These are phyloP conservation scores for Phalacrocorax aristotelis DNA, from an alignment of 2,113 vertebrate species.

Conservation along the genomic window DNA sequence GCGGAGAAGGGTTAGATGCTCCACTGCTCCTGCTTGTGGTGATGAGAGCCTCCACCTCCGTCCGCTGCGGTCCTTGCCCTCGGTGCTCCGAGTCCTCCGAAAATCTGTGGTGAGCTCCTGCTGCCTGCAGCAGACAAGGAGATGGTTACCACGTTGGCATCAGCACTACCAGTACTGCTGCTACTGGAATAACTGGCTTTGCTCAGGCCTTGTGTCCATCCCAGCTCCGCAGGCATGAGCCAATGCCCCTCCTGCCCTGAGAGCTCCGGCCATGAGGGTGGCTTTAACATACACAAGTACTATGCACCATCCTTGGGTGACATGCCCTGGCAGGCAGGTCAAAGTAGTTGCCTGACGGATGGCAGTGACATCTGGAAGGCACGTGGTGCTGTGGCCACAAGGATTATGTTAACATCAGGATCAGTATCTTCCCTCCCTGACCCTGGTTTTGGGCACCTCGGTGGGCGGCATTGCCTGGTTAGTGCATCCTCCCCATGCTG, in stretches of 20 bases:
- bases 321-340: not conserved
- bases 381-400: not conserved
- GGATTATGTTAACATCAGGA: not conserved
- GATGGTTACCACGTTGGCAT: rapidly evolving
- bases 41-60: not conserved
- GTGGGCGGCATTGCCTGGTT: not conserved
- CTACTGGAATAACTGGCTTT: not conserved
- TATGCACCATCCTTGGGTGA: rapidly evolving
- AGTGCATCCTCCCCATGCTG: rapidly evolving
- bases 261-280: rapidly evolving
- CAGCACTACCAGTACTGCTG: not conserved
- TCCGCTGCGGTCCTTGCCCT: rapidly evolving
- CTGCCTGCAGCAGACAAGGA: not conserved
- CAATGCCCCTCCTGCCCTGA: rapidly evolving
- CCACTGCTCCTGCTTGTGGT: rapidly evolving
- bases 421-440: not conserved
- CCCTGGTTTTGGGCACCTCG: rapidly evolving
- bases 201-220: rapidly evolving
- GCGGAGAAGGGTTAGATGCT: not conserved
- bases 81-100: not conserved
- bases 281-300: rapidly evolving
- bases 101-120: not conserved
- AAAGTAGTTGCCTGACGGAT: rapidly evolving
- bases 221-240: not conserved
- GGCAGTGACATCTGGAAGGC: not conserved